Evolutionary conservation across 2,797 vertebrate species (phyloP).

Genomic region (Bucorvus abyssinicus): DNA sequence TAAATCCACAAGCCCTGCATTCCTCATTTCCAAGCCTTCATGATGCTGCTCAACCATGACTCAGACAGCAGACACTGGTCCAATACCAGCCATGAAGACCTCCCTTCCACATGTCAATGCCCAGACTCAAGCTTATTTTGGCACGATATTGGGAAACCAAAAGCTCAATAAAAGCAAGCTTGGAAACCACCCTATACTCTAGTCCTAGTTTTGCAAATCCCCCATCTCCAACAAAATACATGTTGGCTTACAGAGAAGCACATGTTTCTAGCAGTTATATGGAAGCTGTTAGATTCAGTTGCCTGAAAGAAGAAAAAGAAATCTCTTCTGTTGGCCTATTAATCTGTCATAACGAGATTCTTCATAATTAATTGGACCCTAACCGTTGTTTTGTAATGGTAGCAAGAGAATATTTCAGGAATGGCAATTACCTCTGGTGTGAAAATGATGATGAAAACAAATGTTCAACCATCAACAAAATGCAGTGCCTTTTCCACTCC

Average conservation of each 20-base stretch:
- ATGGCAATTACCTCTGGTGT: conserved; percentile 72
- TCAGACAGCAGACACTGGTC: background rate
- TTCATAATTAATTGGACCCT: conserved; percentile 78
- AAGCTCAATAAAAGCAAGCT: background rate
- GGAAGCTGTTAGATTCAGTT: conserved; percentile 4
- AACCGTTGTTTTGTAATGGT: conserved; percentile 67
- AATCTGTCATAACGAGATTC: conserved; percentile 71
- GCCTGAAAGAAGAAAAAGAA: conserved; percentile 57
- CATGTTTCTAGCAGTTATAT: background rate
- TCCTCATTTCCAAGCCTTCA: background rate
- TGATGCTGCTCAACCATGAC: background rate
- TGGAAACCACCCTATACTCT: background rate
- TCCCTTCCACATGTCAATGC: background rate
- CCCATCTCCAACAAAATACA: background rate
- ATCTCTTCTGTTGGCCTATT: conserved; percentile 65
- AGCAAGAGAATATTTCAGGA: conserved; percentile 69
- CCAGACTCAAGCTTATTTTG: background rate
- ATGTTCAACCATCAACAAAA: conserved; percentile 65
- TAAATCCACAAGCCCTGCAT: background rate
- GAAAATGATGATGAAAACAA: conserved; percentile 71
- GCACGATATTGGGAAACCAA: background rate
- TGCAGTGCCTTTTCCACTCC: conserved; percentile 52
- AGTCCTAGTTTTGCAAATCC: background rate
- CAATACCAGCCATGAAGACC: background rate
- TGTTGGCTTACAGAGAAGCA: conserved; percentile 16